A percentile compares a stretch with the other conserved stretches of the same genome.
These are phyloP conservation scores for Gymnothorax javanicus DNA, from an alignment of 2,797 vertebrate genomes.

Conservation along the genomic window DNA sequence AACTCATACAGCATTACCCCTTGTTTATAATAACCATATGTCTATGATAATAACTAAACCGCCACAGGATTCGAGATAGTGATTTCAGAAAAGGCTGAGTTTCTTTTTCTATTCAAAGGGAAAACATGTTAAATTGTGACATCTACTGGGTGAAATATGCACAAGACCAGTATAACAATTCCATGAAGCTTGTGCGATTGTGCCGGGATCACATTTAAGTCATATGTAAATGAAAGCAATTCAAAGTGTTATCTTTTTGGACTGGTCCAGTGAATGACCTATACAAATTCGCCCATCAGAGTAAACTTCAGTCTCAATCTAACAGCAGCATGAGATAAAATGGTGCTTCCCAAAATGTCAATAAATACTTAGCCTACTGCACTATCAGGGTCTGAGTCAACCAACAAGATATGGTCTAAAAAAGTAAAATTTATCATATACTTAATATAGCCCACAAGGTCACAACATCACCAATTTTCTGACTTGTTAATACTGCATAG, in stretches of 20 bases:
- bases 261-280: not conserved
- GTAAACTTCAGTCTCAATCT: too few species aligned
- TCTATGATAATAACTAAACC: not conserved
- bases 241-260: not conserved
- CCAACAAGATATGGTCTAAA: not conserved
- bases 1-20: not conserved
- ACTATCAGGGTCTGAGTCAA: not conserved
- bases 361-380: not conserved
- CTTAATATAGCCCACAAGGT: not conserved
- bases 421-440: not conserved
- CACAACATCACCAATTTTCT: not conserved
- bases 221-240: not conserved
- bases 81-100: not conserved
- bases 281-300: not conserved
- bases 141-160: constrained; percentile 41
- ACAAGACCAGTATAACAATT: constrained; percentile 22
- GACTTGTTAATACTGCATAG: not conserved
- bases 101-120: not conserved
- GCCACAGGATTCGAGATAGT: not conserved
- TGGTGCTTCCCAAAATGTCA: not conserved
- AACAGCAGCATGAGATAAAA: not conserved
- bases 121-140: constrained; percentile 42
- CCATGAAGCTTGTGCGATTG: not conserved
- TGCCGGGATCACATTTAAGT: not conserved
- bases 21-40: not conserved